phyloP scores from a whole-genome alignment of 2,888 invertebrate species.

The Sinodicranocentrus sp. region DNA sequence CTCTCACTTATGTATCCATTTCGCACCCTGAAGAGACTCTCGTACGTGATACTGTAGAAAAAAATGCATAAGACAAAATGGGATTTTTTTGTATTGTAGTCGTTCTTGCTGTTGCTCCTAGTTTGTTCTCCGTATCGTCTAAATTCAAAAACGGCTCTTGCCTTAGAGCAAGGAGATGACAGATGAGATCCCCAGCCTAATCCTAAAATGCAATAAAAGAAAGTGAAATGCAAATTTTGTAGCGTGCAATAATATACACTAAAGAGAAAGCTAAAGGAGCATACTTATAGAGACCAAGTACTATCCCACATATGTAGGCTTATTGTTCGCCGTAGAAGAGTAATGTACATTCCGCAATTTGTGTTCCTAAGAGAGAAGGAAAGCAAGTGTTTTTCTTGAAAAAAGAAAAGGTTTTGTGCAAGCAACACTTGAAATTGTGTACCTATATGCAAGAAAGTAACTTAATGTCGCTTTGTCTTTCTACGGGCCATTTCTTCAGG shows the following conservation, averaged over 20 bases:
- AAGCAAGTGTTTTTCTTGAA: conserved; percentile 1
- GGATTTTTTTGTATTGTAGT: too few species aligned
- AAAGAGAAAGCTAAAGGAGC: conserved; percentile 10
- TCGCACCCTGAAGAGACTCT: too few species aligned
- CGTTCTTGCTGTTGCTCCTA: too few species aligned
- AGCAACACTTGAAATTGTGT: neutral
- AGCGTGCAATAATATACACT: conserved; percentile 48
- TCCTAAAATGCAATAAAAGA: conserved; percentile 63
- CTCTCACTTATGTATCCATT: too few species aligned
- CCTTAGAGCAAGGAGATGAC: conserved; percentile 55
- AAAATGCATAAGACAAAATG: too few species aligned
- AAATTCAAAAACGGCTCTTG: conserved; percentile 32
- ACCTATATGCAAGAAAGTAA: conserved; percentile 39
- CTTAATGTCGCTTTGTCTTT: conserved; percentile 26
- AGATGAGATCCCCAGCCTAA: conserved; percentile 58
- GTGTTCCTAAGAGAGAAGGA: conserved; percentile 9
- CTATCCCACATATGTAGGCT: neutral
- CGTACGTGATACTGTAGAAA: too few species aligned
- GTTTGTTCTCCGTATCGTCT: neutral
- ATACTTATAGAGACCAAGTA: conserved; percentile 8
- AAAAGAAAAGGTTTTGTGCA: too few species aligned
- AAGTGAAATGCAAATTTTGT: conserved; percentile 64
- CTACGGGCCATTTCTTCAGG: conserved; percentile 48
- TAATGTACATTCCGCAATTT: conserved; percentile 20
- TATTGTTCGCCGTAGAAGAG: too few species aligned